Evolutionary conservation across 2,888 invertebrate genomes (phyloP), one percentile per base, ranked within the genome.

Genomic region (Pandemis heparana): DNA sequence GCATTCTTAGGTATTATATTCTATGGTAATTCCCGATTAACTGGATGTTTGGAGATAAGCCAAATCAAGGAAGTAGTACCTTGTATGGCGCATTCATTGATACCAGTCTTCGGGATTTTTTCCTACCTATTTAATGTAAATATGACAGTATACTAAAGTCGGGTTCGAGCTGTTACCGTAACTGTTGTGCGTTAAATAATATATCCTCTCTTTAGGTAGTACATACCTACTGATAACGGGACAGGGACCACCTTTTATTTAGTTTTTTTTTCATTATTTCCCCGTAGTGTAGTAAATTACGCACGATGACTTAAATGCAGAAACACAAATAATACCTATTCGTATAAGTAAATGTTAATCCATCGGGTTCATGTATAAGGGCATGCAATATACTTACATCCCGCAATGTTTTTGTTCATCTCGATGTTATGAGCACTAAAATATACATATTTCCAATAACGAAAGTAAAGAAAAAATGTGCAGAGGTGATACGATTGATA

Each of bases 401-500:
- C 23, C 12, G 23, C 56, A 56, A 56, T 56, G 12, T 56, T n/a
- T 60, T n/a, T 60, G 14, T 60, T 60, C n/a, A n/a, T 12, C 38
- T 16, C 12, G 38, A 32, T 56, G 18, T 56, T 67, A n/a, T 41
- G 18, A 56, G 8, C 23, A 56, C 39, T 23, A 18, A n/a, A 56
- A 43, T 59, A 59, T 32, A 32, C 23, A 32, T 18, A 32, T 70
- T 23, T 69, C 69, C 38, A 70, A 53, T 43, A 64, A 70, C 60
- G 48, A 70, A 74, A 64, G 70, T 65, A 65, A 74, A 74, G 73
- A 74, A 73, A 73, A 64, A 69, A 74, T 74, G 64, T 69, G 61
- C 74, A 65, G 65, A 69, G 73, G 69, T 69, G 63, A 65, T 70
- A 70, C 70, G 61, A 79, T 80, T 81, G 78, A 79, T 82, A 77